A percentile compares a stretch with the other conserved stretches of the same genome.
phyloP scores from a whole-genome alignment of 2,888 invertebrate genomes.

The Protodeltote pygarga region DNA sequence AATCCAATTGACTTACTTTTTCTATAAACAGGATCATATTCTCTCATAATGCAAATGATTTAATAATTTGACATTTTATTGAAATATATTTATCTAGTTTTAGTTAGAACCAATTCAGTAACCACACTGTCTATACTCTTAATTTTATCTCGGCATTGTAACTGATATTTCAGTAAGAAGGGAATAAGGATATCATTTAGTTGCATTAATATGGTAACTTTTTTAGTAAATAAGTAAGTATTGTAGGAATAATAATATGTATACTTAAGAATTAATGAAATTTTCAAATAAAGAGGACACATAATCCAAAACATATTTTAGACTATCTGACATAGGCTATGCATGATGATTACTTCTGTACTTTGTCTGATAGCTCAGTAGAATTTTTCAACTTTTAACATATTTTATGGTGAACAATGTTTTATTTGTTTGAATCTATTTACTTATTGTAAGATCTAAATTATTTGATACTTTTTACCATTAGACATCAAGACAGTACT shows the following conservation, averaged over 20 bases:
- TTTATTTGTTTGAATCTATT: slow-evolving; percentile 20
- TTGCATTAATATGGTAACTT: slow-evolving; percentile 21
- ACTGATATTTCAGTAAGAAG: slow-evolving; percentile 18
- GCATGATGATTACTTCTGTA: too few species aligned
- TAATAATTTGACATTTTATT: slow-evolving; percentile 22
- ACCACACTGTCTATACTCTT: slow-evolving; percentile 13
- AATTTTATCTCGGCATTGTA: slow-evolving; percentile 15
- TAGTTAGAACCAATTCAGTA: slow-evolving; percentile 20
- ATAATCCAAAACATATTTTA: too few species aligned
- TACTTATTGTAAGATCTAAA: slow-evolving; percentile 34
- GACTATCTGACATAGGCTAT: too few species aligned
- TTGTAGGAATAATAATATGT: slow-evolving; percentile 25
- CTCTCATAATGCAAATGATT: neutral
- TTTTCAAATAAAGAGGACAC: slow-evolving; percentile 11
- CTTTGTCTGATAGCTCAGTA: too few species aligned
- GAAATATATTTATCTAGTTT: slow-evolving; percentile 2
- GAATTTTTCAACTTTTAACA: slow-evolving; percentile 17
- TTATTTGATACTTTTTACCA: slow-evolving; percentile 48
- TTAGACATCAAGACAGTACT: slow-evolving; percentile 36
- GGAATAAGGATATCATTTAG: slow-evolving; percentile 31
- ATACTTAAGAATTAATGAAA: slow-evolving; percentile 20
- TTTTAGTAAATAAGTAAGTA: slow-evolving; percentile 35
- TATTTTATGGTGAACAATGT: slow-evolving; percentile 5
- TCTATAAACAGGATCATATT: slow-evolving; percentile 11
- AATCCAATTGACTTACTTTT: slow-evolving; percentile 4